Evolutionary conservation across 2,113 vertebrate genomes (phyloP).

Genomic region (Anhinga rufa): DNA sequence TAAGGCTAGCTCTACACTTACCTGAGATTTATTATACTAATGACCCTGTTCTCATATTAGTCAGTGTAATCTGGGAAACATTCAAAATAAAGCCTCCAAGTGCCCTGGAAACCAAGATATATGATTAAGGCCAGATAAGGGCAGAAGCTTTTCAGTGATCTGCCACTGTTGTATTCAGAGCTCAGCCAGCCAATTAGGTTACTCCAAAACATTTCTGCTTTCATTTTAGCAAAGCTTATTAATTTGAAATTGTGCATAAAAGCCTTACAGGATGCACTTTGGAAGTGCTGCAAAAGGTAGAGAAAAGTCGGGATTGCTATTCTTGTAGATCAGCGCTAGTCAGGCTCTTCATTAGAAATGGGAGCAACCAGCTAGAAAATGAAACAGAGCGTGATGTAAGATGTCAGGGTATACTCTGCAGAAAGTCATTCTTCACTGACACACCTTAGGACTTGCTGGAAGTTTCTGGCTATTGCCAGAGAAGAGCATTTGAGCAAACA

Average conservation of each 20-base stretch:
- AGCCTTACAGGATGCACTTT: not conserved
- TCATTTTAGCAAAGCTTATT: not conserved
- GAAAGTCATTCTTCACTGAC: not conserved
- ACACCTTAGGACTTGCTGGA: not conserved
- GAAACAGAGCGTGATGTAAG: not conserved
- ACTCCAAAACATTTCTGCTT: not conserved
- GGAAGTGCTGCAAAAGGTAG: not conserved
- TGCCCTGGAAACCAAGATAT: not conserved
- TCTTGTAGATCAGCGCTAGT: not conserved
- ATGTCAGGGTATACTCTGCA: not conserved
- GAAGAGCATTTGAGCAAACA: not conserved
- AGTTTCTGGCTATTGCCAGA: not conserved
- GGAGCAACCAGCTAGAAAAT: conserved; percentile 2
- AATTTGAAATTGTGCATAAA: not conserved
- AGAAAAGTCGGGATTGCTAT: not conserved
- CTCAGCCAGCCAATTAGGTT: not conserved
- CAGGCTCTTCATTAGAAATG: not conserved
- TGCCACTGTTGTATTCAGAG: not conserved
- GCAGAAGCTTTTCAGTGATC: not conserved
- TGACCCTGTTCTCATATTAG: not conserved
- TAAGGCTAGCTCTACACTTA: not conserved
- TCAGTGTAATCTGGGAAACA: not conserved
- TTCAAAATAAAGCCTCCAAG: not conserved
- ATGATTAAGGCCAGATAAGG: not conserved
- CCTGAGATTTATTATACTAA: conserved; percentile 10